Evolutionary conservation across 1,140 invertebrate species (phyloP), one percentile per base, ranked within the genome.

Genomic region (Drosophila burlai): DNA sequence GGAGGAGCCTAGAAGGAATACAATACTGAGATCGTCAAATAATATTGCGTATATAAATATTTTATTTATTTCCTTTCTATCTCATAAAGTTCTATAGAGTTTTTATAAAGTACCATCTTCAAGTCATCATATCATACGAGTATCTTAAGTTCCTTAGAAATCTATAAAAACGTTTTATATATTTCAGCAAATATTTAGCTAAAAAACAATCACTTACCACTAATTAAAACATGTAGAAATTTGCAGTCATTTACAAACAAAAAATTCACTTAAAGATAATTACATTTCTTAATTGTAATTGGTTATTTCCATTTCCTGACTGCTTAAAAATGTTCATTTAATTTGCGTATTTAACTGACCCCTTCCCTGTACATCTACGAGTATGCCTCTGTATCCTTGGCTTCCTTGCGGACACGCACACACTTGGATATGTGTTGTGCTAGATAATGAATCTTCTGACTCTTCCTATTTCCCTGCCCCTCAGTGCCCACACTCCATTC

Each of bases 361-460:
- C 50, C 43, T 26, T 16, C 24, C 38, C 8, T 9, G 15, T 31
- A 2, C 1, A 0, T 10, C 52, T 43, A n/a, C n/a, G n/a, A n/a
- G n/a, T n/a, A 47, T n/a, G 67, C 54, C 69, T 11, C 46, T 73
- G 69, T 11, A 45, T 26, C 11, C n/a, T 8, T 29, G 43, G 6
- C 16, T 36, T 34, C 43, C 46, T 40, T 16, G 1, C n/a, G 67
- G 54, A 42, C 67, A 61, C 67, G 64, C 84, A 89, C 80, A 89
- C 78, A 81, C 85, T 85, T 55, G 75, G 78, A 80, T 85, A 66
- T 82, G 66, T 90, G 79, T 90, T 90, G 85, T 90, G 85, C 86
- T 80, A 90, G 85, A 90, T 90, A 90, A 90, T 90, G 85, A 90
- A 90, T 90, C 81, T 90, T 69, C 38, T 24, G 67, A 73, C 47